Base-by-base conservation (phyloP, 2,797 vertebrate genomes). In the Betta splendens region DNA sequence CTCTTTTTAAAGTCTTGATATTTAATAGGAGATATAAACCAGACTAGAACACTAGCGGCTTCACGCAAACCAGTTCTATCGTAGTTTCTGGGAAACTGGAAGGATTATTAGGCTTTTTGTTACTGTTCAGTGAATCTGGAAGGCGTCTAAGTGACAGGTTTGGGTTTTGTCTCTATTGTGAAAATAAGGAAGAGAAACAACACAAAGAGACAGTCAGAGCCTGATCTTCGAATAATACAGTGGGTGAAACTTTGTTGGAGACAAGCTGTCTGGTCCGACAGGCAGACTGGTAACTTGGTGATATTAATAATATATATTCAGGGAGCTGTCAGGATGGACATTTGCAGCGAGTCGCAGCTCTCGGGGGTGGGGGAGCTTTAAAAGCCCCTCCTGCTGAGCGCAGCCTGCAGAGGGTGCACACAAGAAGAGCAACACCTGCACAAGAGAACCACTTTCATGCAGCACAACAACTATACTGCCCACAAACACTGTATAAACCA, bases 91-190 rank as follows among this genome's bases (percentile, higher is more conserved):
- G 43, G 50, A 64, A 73, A 48, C 35, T 45, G 47, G 25, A 29
- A 59, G 60, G 72, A 71, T 64, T 63, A 76, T 67, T 62, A 53
- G 51, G 74, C 64, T 57, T 45, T 57, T 46, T 59, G 46, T 70
- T 74, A 59, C 69, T 71, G 69, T 69, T 72, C 43, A 47, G 39
- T 61, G 77, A 55, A 71, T 71, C 81, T 87, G 81, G 80, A 82
- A 80, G 73, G 9, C 75, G 53, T 83, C 73, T 15, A 7, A 48
- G 28, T 77, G 74, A 79, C 82, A 81, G 62, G 65, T 25, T 29
- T 2, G 0, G 11, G 33, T n/a, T 36, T 64, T 58, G 20, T 22
- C 5, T 43, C 4, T 13, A 15, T 33, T 22, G 6, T 64, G n/a
- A 38, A 13, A 48, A 65, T 22, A n/a, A 3, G 9, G n/a, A 35